A percentile compares a stretch with the other conserved stretches of the same genome.
Evolutionary conservation across 2,888 invertebrate species (phyloP).

Genomic region (Bedellia somnulentella): DNA sequence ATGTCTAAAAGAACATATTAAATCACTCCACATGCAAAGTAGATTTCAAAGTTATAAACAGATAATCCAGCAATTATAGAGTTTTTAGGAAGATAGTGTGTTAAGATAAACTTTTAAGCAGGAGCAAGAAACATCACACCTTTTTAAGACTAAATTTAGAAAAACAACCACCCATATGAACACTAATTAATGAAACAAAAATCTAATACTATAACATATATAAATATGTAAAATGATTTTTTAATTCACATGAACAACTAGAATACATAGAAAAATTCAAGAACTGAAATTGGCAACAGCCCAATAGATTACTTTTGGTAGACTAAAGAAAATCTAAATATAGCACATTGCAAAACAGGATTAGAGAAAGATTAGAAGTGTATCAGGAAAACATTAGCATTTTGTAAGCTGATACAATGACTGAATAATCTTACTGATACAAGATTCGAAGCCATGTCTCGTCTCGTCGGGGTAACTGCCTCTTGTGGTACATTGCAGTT

Average conservation of each 20-base stretch:
- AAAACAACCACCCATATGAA: constrained; percentile 53
- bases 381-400: no score
- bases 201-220: neutral
- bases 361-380: neutral
- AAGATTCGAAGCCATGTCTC: constrained; percentile 57
- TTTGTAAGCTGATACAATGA: constrained; percentile 4
- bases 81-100: no score
- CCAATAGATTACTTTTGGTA: no score
- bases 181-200: no score
- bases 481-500: constrained; percentile 64
- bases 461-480: constrained; percentile 62
- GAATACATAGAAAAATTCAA: neutral
- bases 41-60: no score
- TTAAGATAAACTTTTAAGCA: no score
- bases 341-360: neutral
- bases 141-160: constrained; percentile 46
- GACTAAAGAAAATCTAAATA: no score
- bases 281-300: neutral
- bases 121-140: no score
- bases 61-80: no score
- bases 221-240: neutral
- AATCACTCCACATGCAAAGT: no score
- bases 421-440: constrained; percentile 31
- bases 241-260: no score
- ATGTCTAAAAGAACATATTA: constrained; percentile 37